These are phyloP conservation scores for Masnerella sp. DNA, from an alignment of 2,888 invertebrate species.

Conservation along the genomic window DNA sequence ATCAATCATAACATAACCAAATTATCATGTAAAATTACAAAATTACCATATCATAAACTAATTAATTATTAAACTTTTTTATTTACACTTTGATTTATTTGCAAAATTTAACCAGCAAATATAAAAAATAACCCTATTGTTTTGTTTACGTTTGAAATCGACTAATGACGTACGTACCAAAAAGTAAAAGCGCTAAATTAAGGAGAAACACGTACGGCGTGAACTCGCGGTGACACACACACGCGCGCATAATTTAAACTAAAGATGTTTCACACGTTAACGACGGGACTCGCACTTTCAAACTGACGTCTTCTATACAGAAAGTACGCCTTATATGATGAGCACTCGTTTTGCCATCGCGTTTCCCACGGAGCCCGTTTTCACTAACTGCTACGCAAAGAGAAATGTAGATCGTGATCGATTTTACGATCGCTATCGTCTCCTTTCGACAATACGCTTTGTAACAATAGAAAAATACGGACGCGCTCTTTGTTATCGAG, in stretches of 20 bases:
- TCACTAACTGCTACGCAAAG: slow-evolving; percentile 65
- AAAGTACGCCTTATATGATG: slow-evolving; percentile 69
- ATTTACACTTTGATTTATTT: too few relatives aligned
- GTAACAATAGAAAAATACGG: slow-evolving; percentile 25
- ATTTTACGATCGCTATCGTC: slow-evolving; percentile 56
- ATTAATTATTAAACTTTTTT: too few relatives aligned
- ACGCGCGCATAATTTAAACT: slow-evolving; percentile 63
- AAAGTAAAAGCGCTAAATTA: slow-evolving; percentile 29
- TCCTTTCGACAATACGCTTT: slow-evolving; percentile 20
- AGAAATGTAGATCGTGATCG: slow-evolving; percentile 67
- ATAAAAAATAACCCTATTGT: background rate
- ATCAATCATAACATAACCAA: too few relatives aligned
- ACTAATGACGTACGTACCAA: slow-evolving; percentile 9
- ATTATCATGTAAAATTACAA: too few relatives aligned
- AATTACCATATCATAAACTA: too few relatives aligned
- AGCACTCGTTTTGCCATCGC: slow-evolving; percentile 58
- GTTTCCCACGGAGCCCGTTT: slow-evolving; percentile 66
- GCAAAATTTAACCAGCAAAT: background rate
- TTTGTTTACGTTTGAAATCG: background rate
- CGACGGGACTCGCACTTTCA: slow-evolving; percentile 72
- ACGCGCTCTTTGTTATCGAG: background rate
- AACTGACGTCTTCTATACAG: slow-evolving; percentile 73
- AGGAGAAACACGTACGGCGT: slow-evolving; percentile 27
- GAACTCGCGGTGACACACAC: slow-evolving; percentile 29
- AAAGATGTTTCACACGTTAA: slow-evolving; percentile 55